Base-by-base conservation (phyloP, 2,888 invertebrate genomes). In the Apamea anceps region DNA sequence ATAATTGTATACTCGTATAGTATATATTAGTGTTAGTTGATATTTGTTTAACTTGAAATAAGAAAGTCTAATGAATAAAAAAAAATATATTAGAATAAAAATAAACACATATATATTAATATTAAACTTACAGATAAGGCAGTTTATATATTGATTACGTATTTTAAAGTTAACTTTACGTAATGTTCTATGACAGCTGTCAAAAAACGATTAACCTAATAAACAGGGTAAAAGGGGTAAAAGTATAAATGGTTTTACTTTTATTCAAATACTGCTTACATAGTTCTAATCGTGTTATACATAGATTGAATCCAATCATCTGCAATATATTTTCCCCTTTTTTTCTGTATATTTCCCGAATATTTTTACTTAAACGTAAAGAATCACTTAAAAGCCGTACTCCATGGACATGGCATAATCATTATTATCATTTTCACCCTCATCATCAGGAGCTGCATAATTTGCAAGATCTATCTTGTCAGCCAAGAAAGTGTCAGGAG, bases 401-500 rank as follows among this genome's bases (percentile, higher is more conserved):
- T 82, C 82, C 21, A 71, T 66, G 4, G 82, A 82, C 65, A 73
- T 54, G 0, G 89, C 87, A 76, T 92, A 92, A 32, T 93, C 92
- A 79, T 94, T 92, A 87, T 8, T 79, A 12, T 4, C 76, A 8
- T 90, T 86, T 1, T 90, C 85, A 0, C 81, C 85, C 0, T 81
- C 91, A 25, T 95, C 94, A 75, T 95, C 96, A 0, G 90, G 90
- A 0, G 93, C 85, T 51, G 94, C 95, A 77, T 96, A 96, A 84
- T 96, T 94, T 0, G 94, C 89, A 18, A 96, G 77, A 90, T 96
- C 95, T 68, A 95, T 94, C 83, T 94, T 96, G 85, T 96, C 96
- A 15, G 97, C 96, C 75, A 97, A 89, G 82, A 97, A 97, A 0
- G 95, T 95, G n/a, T 97, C 96, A 0, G 94, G 89, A 0, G 94